phyloP scores from a whole-genome alignment of 2,888 invertebrate genomes.

The Epinotia nisella region DNA sequence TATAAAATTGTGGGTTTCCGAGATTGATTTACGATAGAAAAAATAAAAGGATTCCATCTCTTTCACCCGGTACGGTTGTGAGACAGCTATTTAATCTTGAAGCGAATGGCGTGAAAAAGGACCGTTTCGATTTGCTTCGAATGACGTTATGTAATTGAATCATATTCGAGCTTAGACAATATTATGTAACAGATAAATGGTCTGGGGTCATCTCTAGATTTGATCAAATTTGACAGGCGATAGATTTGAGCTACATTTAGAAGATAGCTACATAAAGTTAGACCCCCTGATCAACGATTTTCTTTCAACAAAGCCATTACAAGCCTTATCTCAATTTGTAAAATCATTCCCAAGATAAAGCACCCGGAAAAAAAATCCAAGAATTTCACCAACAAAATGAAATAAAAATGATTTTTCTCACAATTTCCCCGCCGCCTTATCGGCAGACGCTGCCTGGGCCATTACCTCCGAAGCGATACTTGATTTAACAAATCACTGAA shows the following conservation, averaged over 20 bases:
- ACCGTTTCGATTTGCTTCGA: constrained; percentile 12
- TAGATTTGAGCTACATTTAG: too few species aligned
- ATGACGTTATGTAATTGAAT: constrained; percentile 8
- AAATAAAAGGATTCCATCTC: background rate
- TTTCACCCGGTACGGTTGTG: background rate
- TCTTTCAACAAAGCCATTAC: background rate
- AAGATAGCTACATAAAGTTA: too few species aligned
- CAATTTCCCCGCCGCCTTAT: constrained; percentile 5
- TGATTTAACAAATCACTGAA: constrained; percentile 32
- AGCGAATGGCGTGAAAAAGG: background rate
- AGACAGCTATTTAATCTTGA: constrained; percentile 11
- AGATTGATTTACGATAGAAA: constrained; percentile 24
- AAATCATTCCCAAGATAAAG: background rate
- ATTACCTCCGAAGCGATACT: constrained; percentile 26
- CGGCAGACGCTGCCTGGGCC: constrained; percentile 3
- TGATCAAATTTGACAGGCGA: too few species aligned
- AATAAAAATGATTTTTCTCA: background rate
- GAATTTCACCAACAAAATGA: background rate
- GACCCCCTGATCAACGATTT: too few species aligned
- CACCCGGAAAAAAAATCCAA: background rate
- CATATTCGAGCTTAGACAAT: background rate
- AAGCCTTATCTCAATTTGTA: background rate
- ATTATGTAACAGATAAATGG: too few species aligned
- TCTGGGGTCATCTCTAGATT: too few species aligned
- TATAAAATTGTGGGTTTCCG: constrained; percentile 30